A percentile compares a stretch with the other conserved stretches of the same genome.
Evolutionary conservation across 2,888 invertebrate genomes (phyloP).

Genomic region (Gordius sp.): DNA sequence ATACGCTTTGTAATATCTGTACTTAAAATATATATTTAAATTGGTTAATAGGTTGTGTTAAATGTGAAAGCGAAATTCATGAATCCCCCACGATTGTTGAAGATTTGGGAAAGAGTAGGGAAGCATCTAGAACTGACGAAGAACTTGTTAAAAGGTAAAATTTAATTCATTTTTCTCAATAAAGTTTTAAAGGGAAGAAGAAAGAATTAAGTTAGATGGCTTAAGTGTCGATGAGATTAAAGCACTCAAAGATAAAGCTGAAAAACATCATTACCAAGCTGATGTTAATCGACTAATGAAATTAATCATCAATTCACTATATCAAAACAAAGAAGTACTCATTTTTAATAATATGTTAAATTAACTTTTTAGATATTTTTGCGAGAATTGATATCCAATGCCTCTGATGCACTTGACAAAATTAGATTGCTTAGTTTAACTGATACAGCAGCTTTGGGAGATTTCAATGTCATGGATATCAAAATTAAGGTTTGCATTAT

Average conservation of each 20-base stretch:
- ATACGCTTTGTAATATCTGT: no score
- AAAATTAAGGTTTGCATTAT: conserved; percentile 41
- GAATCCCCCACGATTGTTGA: conserved; percentile 39
- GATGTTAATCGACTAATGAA: conserved; percentile 99
- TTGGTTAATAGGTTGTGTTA: no score
- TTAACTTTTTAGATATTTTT: conserved; percentile 49
- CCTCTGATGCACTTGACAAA: conserved; percentile 92
- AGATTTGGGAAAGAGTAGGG: conserved; percentile 55
- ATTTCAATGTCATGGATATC: conserved; percentile 55
- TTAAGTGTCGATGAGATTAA: conserved; percentile 73
- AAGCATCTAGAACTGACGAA: conserved; percentile 70
- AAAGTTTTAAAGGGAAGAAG: conserved; percentile 46
- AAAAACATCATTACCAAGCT: conserved; percentile 52
- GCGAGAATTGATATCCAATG: conserved; percentile 89
- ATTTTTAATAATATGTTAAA: neutral
- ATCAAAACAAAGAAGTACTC: conserved; percentile 75
- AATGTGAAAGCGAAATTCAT: no score
- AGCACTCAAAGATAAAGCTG: conserved; percentile 56
- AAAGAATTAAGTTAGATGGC: conserved; percentile 78
- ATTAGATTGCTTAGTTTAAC: conserved; percentile 74
- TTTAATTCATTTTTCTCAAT: conserved; percentile 18
- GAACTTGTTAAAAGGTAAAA: conserved; percentile 43
- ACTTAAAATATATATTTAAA: no score
- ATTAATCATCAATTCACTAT: conserved; percentile 91
- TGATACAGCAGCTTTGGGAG: conserved; percentile 46